Percentiles rank a stretch among this genome's conserved stretches.
These are phyloP conservation scores for Garrulus glandarius DNA, from an alignment of 2,797 vertebrate species.

Conservation along the genomic window DNA sequence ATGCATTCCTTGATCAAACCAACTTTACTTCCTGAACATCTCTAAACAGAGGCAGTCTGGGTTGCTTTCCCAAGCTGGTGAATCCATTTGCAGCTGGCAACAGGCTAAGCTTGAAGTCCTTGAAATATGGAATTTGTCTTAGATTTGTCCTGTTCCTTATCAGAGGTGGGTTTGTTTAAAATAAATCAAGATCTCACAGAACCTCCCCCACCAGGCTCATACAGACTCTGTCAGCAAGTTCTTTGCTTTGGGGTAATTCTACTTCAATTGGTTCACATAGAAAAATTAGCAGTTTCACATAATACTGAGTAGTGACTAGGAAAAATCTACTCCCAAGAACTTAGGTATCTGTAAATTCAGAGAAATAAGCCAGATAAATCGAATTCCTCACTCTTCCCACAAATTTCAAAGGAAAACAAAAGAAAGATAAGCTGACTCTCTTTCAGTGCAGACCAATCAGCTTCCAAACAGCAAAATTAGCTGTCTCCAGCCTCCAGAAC, in stretches of 20 bases:
- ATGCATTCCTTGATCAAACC: neutral
- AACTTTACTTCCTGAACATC: neutral
- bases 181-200: neutral
- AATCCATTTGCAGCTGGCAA: neutral
- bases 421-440: neutral
- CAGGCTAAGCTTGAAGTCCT: neutral
- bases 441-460: neutral
- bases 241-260: neutral
- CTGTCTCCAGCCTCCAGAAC: neutral
- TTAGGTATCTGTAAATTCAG: neutral
- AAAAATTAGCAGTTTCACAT: neutral
- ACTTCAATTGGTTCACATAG: neutral
- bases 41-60: neutral
- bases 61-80: accelerated
- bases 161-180: neutral
- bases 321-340: neutral
- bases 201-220: neutral
- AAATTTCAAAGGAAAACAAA: neutral
- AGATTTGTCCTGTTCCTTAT: neutral
- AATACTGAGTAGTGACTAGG: neutral
- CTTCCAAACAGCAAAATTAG: neutral
- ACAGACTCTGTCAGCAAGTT: neutral
- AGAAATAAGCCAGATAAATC: neutral
- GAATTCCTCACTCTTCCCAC: neutral
- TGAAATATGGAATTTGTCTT: neutral